phyloP scores from a whole-genome alignment of 2,113 vertebrate genomes.

The Hassar affinis region DNA sequence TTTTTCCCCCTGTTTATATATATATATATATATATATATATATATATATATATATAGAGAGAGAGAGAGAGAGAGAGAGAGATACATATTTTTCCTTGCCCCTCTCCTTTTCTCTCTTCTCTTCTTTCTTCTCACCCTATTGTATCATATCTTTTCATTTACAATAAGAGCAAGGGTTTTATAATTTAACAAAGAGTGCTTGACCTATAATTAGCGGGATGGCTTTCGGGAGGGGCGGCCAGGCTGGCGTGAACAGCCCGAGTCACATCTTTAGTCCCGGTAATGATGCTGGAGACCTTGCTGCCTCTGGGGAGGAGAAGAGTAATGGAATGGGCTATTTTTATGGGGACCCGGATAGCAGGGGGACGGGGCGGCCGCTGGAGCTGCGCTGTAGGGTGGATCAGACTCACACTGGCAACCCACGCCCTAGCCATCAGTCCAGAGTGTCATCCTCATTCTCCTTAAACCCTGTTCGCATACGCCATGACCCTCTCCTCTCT shows the following conservation, averaged over 20 bases:
- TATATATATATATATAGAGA: background rate
- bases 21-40: constrained; percentile 31
- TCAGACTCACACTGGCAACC: constrained; percentile 39
- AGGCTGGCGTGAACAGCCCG: constrained; percentile 68
- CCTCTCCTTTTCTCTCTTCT: constrained; percentile 60
- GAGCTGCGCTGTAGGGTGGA: constrained; percentile 43
- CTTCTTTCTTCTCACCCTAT: background rate
- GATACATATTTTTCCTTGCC: constrained; percentile 62
- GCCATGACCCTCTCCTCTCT: constrained; percentile 53
- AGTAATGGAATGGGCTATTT: constrained; percentile 99
- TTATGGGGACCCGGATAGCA: constrained; percentile 71
- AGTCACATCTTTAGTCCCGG: constrained; percentile 94
- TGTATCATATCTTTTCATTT: constrained; percentile 72
- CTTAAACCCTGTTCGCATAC: constrained; percentile 14
- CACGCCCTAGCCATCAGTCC: constrained; percentile 81
- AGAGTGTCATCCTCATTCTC: constrained; percentile 75
- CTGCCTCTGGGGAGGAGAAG: constrained; percentile 88
- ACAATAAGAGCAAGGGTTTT: constrained; percentile 98
- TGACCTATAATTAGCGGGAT: constrained; percentile 99
- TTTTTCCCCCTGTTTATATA: constrained; percentile 70
- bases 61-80: too few species aligned
- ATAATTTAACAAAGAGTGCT: constrained; percentile 98
- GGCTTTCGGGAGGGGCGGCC: constrained; percentile 75
- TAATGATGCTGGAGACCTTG: constrained; percentile 99
- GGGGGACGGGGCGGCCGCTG: constrained; percentile 35